phyloP scores from a whole-genome alignment of 2,113 vertebrate genomes.

The Siniperca knerii region DNA sequence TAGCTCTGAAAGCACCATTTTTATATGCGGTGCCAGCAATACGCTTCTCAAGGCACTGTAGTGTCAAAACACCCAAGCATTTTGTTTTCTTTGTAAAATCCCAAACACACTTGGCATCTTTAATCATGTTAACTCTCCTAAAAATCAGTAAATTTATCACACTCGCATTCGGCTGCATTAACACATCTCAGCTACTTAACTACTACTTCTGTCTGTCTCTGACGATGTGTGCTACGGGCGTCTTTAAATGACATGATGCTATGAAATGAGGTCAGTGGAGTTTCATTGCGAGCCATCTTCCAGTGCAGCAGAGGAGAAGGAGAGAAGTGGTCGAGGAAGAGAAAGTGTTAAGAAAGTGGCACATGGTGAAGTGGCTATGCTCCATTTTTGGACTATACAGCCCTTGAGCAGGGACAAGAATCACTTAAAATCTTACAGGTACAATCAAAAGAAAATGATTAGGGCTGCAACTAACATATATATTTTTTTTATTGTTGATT shows the following conservation, averaged over 20 bases:
- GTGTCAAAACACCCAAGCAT: background rate
- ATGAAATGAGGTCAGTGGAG: background rate
- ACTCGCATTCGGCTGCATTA: background rate
- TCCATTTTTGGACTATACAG: background rate
- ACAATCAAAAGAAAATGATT: background rate
- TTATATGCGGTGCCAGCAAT: background rate
- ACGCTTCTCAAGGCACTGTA: background rate
- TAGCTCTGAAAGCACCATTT: background rate
- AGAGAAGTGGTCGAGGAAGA: background rate
- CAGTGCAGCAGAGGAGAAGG: background rate
- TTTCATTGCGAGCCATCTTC: background rate
- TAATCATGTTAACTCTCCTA: background rate
- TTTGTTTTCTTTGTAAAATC: background rate
- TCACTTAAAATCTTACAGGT: too few species aligned
- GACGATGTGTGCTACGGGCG: background rate
- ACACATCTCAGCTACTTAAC: background rate
- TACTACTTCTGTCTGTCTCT: background rate
- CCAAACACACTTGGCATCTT: background rate
- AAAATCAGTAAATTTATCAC: background rate
- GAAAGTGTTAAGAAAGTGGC: background rate
- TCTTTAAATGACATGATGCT: background rate
- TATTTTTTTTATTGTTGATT: background rate
- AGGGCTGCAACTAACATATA: background rate
- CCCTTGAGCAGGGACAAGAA: background rate
- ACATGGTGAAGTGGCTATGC: background rate